A percentile compares a stretch with the other conserved stretches of the same genome.
Conservation (phyloP, 2,113 vertebrate genomes). For the Galeopterus variegatus region DNA sequence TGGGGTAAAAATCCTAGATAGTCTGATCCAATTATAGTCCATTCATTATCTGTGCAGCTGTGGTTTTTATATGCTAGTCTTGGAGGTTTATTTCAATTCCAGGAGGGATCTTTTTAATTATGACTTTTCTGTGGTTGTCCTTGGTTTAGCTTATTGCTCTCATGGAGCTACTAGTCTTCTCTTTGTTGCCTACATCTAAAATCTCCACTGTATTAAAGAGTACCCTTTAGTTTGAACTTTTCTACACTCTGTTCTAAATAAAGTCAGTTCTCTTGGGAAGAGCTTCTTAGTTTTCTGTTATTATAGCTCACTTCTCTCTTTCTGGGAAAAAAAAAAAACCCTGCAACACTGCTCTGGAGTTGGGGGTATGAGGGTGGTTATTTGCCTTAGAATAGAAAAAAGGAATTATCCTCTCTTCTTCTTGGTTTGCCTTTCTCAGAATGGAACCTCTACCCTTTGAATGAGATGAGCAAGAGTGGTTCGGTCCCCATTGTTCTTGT, state of each 20-base stretch:
- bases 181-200: not conserved
- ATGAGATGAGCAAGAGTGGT: not conserved
- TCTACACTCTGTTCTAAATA: not conserved
- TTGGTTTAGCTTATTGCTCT: not conserved
- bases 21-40: not conserved
- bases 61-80: not conserved
- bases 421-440: not conserved
- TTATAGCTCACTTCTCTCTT: not conserved
- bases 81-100: not conserved
- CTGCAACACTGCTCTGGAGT: not conserved
- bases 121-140: not conserved
- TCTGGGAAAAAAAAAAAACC: not conserved
- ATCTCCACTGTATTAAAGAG: not conserved
- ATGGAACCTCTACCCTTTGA: not conserved
- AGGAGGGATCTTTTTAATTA: not conserved
- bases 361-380: not conserved
- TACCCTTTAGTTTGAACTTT: not conserved
- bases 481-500: not conserved
- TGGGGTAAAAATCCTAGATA: not conserved
- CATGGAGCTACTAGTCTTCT: not conserved
- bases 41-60: not conserved
- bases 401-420: not conserved
- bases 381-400: not conserved
- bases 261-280: not conserved
- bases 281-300: not conserved